A percentile compares a stretch with the other conserved stretches of the same genome.
phyloP scores from a whole-genome alignment of 2,797 vertebrate species.

The Sciurus vulgaris region DNA sequence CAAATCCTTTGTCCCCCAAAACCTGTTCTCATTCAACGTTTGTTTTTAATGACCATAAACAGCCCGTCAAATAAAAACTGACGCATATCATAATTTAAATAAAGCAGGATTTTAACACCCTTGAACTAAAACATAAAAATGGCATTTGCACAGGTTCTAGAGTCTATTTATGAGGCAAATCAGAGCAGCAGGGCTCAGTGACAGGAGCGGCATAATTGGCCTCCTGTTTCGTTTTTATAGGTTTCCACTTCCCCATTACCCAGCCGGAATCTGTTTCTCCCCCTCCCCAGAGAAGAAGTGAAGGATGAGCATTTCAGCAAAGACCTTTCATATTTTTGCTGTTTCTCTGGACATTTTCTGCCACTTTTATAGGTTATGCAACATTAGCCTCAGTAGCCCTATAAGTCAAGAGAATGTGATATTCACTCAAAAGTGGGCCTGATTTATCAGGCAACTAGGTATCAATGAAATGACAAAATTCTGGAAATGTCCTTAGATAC shows the following conservation, averaged over 20 bases:
- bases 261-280: neutral
- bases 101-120: conserved; percentile 43
- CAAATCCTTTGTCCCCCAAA: neutral
- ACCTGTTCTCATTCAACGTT: neutral
- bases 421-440: conserved; percentile 53
- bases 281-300: conserved; percentile 11
- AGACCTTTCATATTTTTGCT: conserved; percentile 19
- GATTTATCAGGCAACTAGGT: conserved; percentile 55
- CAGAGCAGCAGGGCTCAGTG: conserved; percentile 2
- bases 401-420: neutral
- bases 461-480: conserved; percentile 14
- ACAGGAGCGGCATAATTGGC: conserved; percentile 12
- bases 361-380: conserved; percentile 12
- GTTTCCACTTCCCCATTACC: conserved; percentile 47
- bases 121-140: conserved; percentile 62
- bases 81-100: conserved; percentile 27
- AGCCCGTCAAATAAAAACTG: neutral
- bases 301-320: conserved; percentile 42
- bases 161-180: conserved; percentile 56
- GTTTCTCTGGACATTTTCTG: conserved; percentile 46
- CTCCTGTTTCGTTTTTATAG: neutral
- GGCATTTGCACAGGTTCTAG: neutral
- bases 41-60: conserved; percentile 4
- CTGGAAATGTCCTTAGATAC: conserved; percentile 13
- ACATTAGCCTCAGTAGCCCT: conserved; percentile 31